Conservation (phyloP, 2,797 vertebrate genomes). For the Crenuchus spilurus region DNA sequence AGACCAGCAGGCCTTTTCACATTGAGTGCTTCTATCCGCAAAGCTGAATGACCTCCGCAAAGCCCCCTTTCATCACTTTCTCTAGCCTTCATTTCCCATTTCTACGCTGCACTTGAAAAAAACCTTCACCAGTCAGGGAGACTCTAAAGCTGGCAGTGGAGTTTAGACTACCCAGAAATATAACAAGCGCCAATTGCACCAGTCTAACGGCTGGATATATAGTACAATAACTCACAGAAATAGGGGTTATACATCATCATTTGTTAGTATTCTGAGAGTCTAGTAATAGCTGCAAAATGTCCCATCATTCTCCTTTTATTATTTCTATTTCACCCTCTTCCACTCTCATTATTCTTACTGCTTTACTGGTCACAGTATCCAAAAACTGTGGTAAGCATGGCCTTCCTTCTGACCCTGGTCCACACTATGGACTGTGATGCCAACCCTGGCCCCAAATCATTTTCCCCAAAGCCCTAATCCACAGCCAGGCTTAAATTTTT, state of each 20-base stretch:
- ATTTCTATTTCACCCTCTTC: not conserved
- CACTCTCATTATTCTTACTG: not conserved
- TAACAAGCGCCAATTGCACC: constrained; percentile 5
- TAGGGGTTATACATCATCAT: not conserved
- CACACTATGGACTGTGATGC: not conserved
- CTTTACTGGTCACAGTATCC: not conserved
- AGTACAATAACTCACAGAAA: constrained; percentile 6
- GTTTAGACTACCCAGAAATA: constrained; percentile 19
- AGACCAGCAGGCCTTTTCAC: constrained; percentile 58
- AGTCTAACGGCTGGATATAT: not conserved
- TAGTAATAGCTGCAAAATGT: not conserved
- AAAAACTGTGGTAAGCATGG: no score
- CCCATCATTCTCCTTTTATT: constrained; percentile 4
- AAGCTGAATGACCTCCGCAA: constrained; percentile 1
- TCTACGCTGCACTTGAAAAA: constrained; percentile 5
- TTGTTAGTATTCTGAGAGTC: constrained; percentile 12
- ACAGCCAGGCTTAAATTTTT: constrained; percentile 84
- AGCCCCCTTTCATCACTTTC: constrained; percentile 22
- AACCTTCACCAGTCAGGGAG: not conserved
- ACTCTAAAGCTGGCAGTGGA: not conserved
- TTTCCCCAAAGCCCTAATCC: not conserved
- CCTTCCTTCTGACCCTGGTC: not conserved
- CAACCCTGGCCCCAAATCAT: constrained; percentile 3
- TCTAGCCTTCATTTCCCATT: constrained; percentile 18
- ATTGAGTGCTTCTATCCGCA: constrained; percentile 58